Conservation (phyloP, 2,888 invertebrate species). For the Nymphalis c-album region DNA sequence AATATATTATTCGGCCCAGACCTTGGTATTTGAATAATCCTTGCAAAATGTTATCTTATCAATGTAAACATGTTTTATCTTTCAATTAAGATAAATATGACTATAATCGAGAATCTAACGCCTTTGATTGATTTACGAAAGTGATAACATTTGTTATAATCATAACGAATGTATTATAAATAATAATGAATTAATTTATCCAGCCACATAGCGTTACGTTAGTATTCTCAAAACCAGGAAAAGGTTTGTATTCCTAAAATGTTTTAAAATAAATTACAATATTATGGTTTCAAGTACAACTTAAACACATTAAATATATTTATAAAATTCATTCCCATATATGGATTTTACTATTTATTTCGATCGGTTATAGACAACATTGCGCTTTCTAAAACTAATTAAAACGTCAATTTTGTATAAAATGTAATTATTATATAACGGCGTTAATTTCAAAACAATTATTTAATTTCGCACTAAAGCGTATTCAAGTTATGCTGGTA, state of each 20-base stretch:
- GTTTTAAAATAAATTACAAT: too few species aligned
- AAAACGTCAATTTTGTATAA: background rate
- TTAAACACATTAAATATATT: too few species aligned
- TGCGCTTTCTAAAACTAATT: background rate
- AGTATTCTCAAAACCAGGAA: too few species aligned
- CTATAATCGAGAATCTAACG: constrained; percentile 23
- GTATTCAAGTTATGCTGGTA: constrained; percentile 4
- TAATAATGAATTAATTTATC: background rate
- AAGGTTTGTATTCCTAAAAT: too few species aligned
- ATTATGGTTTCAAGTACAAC: too few species aligned
- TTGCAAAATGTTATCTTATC: constrained; percentile 43
- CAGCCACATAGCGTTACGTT: too few species aligned
- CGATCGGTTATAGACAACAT: background rate
- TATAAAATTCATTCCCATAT: too few species aligned
- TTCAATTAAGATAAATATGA: constrained; percentile 33
- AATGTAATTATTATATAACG: background rate
- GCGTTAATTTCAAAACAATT: background rate
- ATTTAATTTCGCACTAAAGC: constrained; percentile 1
- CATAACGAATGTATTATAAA: too few species aligned
- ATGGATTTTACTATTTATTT: too few species aligned
- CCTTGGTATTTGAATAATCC: constrained; percentile 36
- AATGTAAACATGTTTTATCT: constrained; percentile 34
- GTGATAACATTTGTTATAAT: background rate
- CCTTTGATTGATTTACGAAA: constrained; percentile 11
- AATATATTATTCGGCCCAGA: constrained; percentile 17